Evolutionary conservation across 2,113 vertebrate genomes (phyloP).

Genomic region (Ceyx cyanopectus): DNA sequence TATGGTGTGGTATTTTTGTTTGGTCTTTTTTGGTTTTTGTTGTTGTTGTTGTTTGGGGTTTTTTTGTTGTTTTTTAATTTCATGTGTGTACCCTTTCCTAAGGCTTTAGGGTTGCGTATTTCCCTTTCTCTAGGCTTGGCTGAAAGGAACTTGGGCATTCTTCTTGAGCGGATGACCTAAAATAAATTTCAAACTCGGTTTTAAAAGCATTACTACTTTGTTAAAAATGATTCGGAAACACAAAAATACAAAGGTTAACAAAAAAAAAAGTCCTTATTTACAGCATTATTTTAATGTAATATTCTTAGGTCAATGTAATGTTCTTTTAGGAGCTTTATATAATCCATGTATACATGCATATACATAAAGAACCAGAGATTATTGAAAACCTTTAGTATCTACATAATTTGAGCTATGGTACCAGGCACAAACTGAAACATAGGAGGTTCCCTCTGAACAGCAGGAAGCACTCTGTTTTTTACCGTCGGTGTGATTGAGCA

Average conservation of each 20-base stretch:
- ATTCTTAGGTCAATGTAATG: not conserved
- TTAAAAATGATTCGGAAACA: not conserved
- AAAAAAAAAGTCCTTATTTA: not conserved
- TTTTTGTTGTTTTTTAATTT: not conserved
- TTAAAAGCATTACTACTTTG: not conserved
- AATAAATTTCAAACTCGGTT: not conserved
- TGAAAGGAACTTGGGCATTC: not conserved
- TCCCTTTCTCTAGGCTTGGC: not conserved
- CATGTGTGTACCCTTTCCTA: not conserved
- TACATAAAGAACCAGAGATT: not conserved
- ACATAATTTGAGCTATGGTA: not conserved
- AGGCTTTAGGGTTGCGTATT: not conserved
- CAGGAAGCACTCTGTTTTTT: not conserved
- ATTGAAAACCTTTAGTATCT: not conserved
- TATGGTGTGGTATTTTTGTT: not conserved
- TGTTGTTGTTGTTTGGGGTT: no score
- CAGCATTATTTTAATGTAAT: not conserved
- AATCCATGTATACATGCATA: not conserved
- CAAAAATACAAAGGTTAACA: not conserved
- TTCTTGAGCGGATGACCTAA: not conserved
- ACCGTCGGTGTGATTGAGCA: not conserved
- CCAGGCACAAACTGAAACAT: not conserved
- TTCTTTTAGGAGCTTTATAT: not conserved
- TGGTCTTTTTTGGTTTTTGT: no score
- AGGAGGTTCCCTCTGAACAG: not conserved